Base-by-base conservation (phyloP, 2,113 vertebrate genomes). In the Spheniscus mendiculus region DNA sequence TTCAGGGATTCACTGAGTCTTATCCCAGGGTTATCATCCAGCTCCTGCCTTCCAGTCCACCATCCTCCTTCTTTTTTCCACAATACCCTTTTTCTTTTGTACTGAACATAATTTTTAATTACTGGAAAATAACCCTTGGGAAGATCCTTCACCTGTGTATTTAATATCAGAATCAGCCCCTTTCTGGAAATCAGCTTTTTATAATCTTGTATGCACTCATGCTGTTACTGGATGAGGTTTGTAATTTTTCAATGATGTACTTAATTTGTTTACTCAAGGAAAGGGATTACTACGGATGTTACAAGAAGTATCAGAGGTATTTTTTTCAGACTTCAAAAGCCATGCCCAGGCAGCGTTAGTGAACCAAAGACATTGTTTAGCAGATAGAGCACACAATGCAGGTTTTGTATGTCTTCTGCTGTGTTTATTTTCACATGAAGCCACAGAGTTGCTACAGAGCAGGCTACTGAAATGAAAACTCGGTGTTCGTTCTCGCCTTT, bases 351-450 rank as follows among this genome's bases (percentile, higher is more conserved):
- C 53, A 78, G 53, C 1, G 0, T 58, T 27, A 36, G 17, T 42
- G 67, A 50, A 63, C 92, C 95, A 87, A 44, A 70, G 21, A 72
- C 71, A 44, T 88, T 91, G 94, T 89, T 95, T 94, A 91, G 90
- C 56, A 85, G 92, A 82, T 59, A 40, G 22, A 45, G 63, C 6
- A 18, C 47, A 85, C 23, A 90, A 92, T 86, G 91, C 50, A 79
- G 86, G 83, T 87, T 96, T 97, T 98, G 82, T 96, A 38, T 58
- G 49, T 90, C 84, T 52, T 62, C 79, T 84, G 78, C 66, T 77
- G 3, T 92, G 80, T 97, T 97, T 97, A 59, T 96, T 96, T 98
- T 93, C 96, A 95, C 63, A 61, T 5, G 23, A 90, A 81, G 45
- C 61, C 38, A 80, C 91, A 55, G 84, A 81, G 38, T 29, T 83